Evolutionary conservation across 1,140 invertebrate species (phyloP).

Genomic region (Drosophila erecta): DNA sequence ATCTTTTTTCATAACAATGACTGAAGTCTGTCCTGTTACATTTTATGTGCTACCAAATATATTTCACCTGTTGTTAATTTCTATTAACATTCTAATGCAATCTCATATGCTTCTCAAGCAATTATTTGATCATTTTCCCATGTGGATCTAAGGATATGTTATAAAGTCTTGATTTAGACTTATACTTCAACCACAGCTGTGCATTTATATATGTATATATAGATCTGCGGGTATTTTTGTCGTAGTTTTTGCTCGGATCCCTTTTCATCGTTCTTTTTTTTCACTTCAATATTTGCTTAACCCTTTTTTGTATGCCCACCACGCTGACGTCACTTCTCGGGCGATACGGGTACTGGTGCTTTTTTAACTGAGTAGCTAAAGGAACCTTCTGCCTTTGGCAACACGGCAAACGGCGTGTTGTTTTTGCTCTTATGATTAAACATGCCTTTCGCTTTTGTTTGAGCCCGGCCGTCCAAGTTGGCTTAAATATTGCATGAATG

Average conservation of each 20-base stretch:
- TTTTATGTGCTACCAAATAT: too few relatives aligned
- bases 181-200: not conserved
- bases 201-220: conserved; percentile 3
- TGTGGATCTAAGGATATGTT: too few relatives aligned
- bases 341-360: conserved; percentile 14
- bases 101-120: too few relatives aligned
- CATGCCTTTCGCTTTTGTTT: conserved; percentile 82
- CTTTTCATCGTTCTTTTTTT: conserved; percentile 81
- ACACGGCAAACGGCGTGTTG: conserved; percentile 54
- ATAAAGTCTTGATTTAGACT: not conserved
- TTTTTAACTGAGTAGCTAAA: conserved; percentile 37
- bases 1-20: too few relatives aligned
- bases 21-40: too few relatives aligned
- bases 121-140: too few relatives aligned
- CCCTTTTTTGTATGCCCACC: conserved; percentile 69
- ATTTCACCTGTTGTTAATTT: too few relatives aligned
- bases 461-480: conserved; percentile 66
- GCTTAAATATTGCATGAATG: conserved; percentile 77
- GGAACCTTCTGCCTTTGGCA: conserved; percentile 42
- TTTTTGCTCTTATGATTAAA: conserved; percentile 82
- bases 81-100: too few relatives aligned
- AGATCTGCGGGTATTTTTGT: conserved; percentile 23
- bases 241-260: conserved; percentile 47
- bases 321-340: conserved; percentile 55
- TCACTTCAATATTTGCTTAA: conserved; percentile 82